Conservation (phyloP, 1,140 invertebrate species). For the Drosophila tropicalis region DNA sequence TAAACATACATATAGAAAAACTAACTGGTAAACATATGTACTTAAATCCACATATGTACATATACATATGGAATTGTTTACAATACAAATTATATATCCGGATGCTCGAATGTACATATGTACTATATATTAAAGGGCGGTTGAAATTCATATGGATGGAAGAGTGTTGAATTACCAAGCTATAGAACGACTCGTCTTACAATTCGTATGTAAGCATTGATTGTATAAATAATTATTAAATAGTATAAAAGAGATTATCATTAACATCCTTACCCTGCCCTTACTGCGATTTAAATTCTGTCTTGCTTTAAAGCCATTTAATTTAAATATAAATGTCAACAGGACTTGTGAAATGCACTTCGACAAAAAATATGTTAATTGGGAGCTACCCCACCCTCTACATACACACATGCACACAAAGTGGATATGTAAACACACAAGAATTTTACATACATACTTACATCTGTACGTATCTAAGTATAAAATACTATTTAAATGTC, state of each 20-base stretch:
- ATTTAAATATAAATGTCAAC: too few species aligned
- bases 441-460: too few species aligned
- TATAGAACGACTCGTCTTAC: background rate
- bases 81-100: background rate
- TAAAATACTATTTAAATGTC: background rate
- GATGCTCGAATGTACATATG: too few species aligned
- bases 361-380: background rate
- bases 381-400: background rate
- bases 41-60: background rate
- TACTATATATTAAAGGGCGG: background rate
- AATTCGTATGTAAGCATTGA: too few species aligned
- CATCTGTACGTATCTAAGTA: background rate
- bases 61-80: conserved; percentile 8
- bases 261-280: too few species aligned
- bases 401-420: too few species aligned
- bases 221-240: too few species aligned
- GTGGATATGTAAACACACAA: too few species aligned
- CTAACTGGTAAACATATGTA: background rate
- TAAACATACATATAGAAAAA: background rate
- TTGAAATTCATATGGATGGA: background rate
- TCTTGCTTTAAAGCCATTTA: too few species aligned
- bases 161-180: background rate
- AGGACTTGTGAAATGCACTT: background rate
- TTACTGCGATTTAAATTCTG: too few species aligned
- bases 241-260: too few species aligned